Evolutionary conservation across 2,797 vertebrate species (phyloP).

Genomic region (Sebastolobus altivelis): DNA sequence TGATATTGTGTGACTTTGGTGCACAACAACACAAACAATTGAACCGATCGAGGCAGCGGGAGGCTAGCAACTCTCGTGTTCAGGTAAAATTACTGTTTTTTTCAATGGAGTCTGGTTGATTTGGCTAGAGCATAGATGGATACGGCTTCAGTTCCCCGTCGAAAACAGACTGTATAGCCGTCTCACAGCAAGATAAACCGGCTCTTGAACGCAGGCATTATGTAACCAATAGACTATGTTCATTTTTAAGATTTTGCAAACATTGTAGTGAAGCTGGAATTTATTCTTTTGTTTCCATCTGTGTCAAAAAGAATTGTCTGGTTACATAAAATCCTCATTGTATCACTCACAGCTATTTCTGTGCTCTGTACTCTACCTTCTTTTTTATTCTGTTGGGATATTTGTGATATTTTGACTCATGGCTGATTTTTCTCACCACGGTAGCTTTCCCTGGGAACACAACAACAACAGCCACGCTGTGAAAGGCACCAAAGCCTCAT

Average conservation of each 20-base stretch:
- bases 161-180: too few species aligned
- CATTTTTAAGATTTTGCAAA: not conserved
- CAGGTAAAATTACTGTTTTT: too few species aligned
- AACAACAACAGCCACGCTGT: not conserved
- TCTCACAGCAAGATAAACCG: not conserved
- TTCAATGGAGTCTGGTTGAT: too few species aligned
- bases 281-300: not conserved
- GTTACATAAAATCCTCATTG: slow-evolving; percentile 24
- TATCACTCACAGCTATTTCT: slow-evolving; percentile 19
- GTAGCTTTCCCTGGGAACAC: slow-evolving; percentile 19
- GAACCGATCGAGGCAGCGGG: too few species aligned
- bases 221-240: not conserved
- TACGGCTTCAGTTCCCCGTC: rapidly evolving
- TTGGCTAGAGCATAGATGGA: too few species aligned
- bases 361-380: not conserved
- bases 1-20: too few species aligned
- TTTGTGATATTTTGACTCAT: slow-evolving; percentile 26
- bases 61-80: too few species aligned
- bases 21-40: too few species aligned
- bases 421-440: slow-evolving; percentile 23
- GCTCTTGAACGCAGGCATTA: not conserved
- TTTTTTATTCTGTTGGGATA: slow-evolving; percentile 1
- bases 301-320: not conserved
- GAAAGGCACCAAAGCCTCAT: slow-evolving; percentile 8
- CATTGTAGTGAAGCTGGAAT: not conserved